Conservation (phyloP, 1,140 invertebrate species). For the Xylocopa sonorina region DNA sequence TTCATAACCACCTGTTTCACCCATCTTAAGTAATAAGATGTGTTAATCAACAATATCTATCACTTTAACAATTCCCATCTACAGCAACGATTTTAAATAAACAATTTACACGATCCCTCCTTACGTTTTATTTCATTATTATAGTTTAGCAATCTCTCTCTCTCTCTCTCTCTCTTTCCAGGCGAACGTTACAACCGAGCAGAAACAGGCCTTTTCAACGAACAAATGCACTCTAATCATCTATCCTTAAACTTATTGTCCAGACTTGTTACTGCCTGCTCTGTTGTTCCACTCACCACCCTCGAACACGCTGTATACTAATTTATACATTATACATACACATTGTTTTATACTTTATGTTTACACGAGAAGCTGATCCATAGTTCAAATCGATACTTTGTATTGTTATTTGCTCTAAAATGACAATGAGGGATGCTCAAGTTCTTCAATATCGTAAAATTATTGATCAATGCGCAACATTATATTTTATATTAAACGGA, state of each 20-base stretch:
- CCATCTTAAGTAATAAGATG: slow-evolving; percentile 26
- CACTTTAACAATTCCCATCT: slow-evolving; percentile 12
- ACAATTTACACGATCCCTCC: slow-evolving; percentile 3
- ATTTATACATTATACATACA: no score
- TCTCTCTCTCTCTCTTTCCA: no score
- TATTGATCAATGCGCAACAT: background rate
- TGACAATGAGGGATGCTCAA: no score
- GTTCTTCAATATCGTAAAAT: background rate
- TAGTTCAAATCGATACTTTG: background rate
- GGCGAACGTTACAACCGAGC: no score
- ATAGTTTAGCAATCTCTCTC: slow-evolving; percentile 29
- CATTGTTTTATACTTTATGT: background rate
- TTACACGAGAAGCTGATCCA: background rate
- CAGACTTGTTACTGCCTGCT: no score
- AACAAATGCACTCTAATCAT: no score
- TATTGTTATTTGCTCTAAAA: background rate
- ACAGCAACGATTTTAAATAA: slow-evolving; percentile 37
- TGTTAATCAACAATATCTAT: slow-evolving; percentile 46
- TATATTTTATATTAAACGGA: background rate
- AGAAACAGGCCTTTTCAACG: no score
- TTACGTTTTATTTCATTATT: slow-evolving; percentile 24
- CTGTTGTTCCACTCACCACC: no score
- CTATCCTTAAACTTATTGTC: no score
- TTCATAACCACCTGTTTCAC: background rate
- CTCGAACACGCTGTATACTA: no score